These are phyloP conservation scores for Regulus satrapa DNA, from an alignment of 2,113 vertebrate species.

Conservation along the genomic window DNA sequence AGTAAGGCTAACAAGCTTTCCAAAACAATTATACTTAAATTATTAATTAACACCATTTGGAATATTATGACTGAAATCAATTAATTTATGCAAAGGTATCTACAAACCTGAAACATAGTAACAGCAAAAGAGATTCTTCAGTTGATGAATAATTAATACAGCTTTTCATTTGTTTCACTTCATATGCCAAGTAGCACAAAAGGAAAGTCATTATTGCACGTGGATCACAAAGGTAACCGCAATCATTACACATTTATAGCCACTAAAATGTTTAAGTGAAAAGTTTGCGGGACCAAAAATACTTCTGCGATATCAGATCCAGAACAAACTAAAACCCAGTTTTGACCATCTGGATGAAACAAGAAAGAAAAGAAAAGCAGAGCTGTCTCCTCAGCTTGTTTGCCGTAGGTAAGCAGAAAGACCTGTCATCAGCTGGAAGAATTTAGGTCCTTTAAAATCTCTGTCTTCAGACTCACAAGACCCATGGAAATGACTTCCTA, in stretches of 20 bases:
- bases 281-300: neutral
- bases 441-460: neutral
- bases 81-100: slow-evolving; percentile 28
- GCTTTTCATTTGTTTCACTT: slow-evolving; percentile 45
- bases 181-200: neutral
- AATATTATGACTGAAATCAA: slow-evolving; percentile 43
- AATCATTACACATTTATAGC: neutral
- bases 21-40: slow-evolving; percentile 19
- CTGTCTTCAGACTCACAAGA: neutral
- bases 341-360: neutral
- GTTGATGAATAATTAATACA: slow-evolving; percentile 50
- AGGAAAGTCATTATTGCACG: neutral
- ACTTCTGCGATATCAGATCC: neutral
- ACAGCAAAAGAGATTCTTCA: neutral
- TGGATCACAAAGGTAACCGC: neutral
- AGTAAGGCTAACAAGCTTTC: slow-evolving; percentile 1
- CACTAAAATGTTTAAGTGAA: neutral
- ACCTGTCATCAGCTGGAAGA: neutral
- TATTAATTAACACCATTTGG: slow-evolving; percentile 29
- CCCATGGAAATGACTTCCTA: neutral
- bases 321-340: neutral
- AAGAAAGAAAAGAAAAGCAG: neutral
- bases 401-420: neutral
- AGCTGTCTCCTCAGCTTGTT: neutral
- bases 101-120: neutral